Base-by-base conservation (phyloP, 2,888 invertebrate genomes). In the Spatulosminthurus flaviceps region DNA sequence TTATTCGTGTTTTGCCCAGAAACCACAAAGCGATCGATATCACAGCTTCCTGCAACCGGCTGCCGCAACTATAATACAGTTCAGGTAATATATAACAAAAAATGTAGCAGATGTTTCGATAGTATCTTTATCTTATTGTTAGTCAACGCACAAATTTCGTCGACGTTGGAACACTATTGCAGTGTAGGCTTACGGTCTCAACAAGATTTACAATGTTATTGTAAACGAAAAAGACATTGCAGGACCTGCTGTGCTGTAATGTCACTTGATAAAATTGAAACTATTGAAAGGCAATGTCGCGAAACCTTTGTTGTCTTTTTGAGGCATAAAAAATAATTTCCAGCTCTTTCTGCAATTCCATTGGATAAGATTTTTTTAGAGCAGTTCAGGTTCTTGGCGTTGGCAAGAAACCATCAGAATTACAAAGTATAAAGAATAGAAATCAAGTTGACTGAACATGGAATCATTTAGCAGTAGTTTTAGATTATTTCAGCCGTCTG, bases 1-100 rank as follows among this genome's bases (percentile, higher is more conserved):
- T 90, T 91, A 86, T 93, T 93, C 0, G 89, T 86, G 87, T 92
- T 92, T 86, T 93, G 92, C 1, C 94, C 94, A 0, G 92, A 90
- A 4, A 94, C 89, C 13, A 92, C 89, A 83, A 94, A 91, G 83
- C 92, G 90, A 86, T 94, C 94, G 41, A 91, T 89, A 60, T 90
- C 87, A 84, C 94, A 94, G 24, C 90, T 90, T 0, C 94, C 94
- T 83, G 90, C 90, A 1, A 89, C 90, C 0, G 94, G 93, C 0
- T 92, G 91, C 82, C 90, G 89, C 64, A 93, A 87, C 93, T 93
- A 86, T 16, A 87, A 87, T 73, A 82, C 22, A 51, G 16, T 4
- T 9, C 51, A 51, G 16, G 51, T 51, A 51, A 34, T 34, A 4
- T 9, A 34, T 34, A 9, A 34, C 34, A 34, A 9, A 7, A 9